A percentile compares a stretch with the other conserved stretches of the same genome.
phyloP scores from a whole-genome alignment of 2,797 vertebrate species.

The Hemibagrus guttatus region DNA sequence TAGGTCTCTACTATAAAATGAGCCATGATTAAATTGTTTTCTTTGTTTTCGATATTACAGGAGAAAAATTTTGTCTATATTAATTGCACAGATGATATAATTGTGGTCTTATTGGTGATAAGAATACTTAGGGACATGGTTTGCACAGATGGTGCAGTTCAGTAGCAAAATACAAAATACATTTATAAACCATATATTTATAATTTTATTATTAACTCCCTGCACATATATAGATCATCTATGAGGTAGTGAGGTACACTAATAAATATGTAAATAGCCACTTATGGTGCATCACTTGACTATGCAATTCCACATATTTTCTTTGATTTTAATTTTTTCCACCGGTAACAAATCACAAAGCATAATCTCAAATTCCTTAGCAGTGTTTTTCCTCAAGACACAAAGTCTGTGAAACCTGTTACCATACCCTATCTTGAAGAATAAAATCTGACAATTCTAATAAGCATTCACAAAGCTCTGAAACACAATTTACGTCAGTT shows the following conservation, averaged over 20 bases:
- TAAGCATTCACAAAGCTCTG: conserved; percentile 32
- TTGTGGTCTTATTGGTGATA: neutral
- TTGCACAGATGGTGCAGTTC: neutral
- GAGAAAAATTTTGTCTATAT: neutral
- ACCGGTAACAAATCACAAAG: conserved; percentile 18
- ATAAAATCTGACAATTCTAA: conserved; percentile 36
- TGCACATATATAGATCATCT: neutral
- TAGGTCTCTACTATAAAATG: neutral
- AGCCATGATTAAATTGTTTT: neutral
- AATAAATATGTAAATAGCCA: neutral
- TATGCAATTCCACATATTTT: neutral
- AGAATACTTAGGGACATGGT: neutral
- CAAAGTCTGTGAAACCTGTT: conserved; percentile 41
- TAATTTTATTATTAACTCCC: neutral
- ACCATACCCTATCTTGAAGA: conserved; percentile 42
- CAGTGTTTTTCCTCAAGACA: conserved; percentile 10
- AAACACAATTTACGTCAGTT: conserved; percentile 39
- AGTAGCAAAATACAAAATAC: neutral
- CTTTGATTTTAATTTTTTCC: conserved; percentile 39
- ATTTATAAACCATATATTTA: neutral
- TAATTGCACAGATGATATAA: neutral
- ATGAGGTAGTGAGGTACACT: neutral
- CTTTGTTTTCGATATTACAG: neutral
- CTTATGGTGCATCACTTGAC: neutral
- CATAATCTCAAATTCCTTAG: conserved; percentile 16